A percentile compares a stretch with the other conserved stretches of the same genome.
Conservation (phyloP, 2,888 invertebrate genomes). For the Acanthoscelides obtectus region DNA sequence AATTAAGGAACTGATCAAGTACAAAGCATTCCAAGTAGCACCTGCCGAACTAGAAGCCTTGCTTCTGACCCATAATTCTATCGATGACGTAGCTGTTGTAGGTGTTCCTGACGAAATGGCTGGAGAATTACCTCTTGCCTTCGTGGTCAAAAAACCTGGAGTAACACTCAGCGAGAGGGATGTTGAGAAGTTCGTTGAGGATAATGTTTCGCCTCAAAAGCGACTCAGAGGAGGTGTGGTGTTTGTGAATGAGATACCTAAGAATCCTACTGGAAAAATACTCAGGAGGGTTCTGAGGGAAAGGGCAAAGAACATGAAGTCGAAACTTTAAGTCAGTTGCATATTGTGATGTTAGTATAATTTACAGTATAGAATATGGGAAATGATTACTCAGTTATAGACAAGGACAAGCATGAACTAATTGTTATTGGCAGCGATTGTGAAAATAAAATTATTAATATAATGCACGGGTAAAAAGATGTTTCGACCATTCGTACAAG, state of each 20-base stretch:
- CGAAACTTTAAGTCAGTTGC: constrained; percentile 34
- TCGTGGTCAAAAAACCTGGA: constrained; percentile 62
- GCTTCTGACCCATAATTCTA: constrained; percentile 63
- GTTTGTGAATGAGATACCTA: constrained; percentile 63
- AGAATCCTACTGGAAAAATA: constrained; percentile 66
- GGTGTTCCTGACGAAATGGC: constrained; percentile 69
- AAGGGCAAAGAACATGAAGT: constrained; percentile 38
- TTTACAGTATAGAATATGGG: neutral
- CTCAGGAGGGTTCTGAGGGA: constrained; percentile 56
- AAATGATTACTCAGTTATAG: too few relatives aligned
- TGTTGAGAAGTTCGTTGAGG: constrained; percentile 48
- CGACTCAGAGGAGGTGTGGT: constrained; percentile 62
- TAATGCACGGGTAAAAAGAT: too few relatives aligned
- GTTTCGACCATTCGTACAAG: too few relatives aligned
- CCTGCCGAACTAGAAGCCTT: constrained; percentile 85
- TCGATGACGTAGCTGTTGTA: constrained; percentile 79
- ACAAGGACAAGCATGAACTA: too few relatives aligned
- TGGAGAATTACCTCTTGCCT: constrained; percentile 75
- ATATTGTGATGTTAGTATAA: neutral
- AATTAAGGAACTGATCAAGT: constrained; percentile 88
- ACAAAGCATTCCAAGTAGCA: constrained; percentile 76
- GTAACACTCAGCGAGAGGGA: constrained; percentile 48
- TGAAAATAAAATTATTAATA: too few relatives aligned
- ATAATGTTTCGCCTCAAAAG: constrained; percentile 55
- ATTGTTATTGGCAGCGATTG: too few relatives aligned